phyloP scores from a whole-genome alignment of 2,113 vertebrate species.

The Macquaria ambigua region DNA sequence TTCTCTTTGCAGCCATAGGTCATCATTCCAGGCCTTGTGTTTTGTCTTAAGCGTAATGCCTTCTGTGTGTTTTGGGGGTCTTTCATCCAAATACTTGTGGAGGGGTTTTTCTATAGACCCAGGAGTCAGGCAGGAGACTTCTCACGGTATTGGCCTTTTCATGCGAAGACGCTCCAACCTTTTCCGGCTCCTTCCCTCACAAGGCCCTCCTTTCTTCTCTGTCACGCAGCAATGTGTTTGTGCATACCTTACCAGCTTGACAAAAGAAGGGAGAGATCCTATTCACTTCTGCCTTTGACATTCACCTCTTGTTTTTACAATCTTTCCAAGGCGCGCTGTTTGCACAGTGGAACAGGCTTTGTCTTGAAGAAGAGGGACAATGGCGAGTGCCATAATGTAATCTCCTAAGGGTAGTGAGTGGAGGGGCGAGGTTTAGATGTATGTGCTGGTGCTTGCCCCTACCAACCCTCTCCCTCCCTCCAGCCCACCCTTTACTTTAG shows the following conservation, averaged over 20 bases:
- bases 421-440: conserved; percentile 70
- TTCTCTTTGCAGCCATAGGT: conserved; percentile 16
- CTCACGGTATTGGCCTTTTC: conserved; percentile 76
- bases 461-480: conserved; percentile 42
- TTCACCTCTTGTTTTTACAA: conserved; percentile 83
- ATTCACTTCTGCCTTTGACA: conserved; percentile 77
- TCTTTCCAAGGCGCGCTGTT: conserved; percentile 77
- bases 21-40: conserved; percentile 38
- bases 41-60: conserved; percentile 39
- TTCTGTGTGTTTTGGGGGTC: conserved; percentile 58
- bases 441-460: conserved; percentile 79
- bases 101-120: conserved; percentile 56
- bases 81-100: conserved; percentile 55
- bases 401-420: conserved; percentile 69
- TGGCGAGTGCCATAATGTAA: conserved; percentile 75
- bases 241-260: conserved; percentile 75
- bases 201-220: conserved; percentile 77
- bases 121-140: conserved; percentile 67
- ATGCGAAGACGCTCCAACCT: conserved; percentile 71
- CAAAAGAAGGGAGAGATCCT: conserved; percentile 77
- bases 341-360: conserved; percentile 77
- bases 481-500: conserved; percentile 47
- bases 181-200: conserved; percentile 68
- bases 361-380: conserved; percentile 76
- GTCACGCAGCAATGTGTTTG: conserved; percentile 80